These are phyloP conservation scores for Ctenopoma kingsleyae DNA, from an alignment of 2,797 vertebrate species.

Conservation along the genomic window DNA sequence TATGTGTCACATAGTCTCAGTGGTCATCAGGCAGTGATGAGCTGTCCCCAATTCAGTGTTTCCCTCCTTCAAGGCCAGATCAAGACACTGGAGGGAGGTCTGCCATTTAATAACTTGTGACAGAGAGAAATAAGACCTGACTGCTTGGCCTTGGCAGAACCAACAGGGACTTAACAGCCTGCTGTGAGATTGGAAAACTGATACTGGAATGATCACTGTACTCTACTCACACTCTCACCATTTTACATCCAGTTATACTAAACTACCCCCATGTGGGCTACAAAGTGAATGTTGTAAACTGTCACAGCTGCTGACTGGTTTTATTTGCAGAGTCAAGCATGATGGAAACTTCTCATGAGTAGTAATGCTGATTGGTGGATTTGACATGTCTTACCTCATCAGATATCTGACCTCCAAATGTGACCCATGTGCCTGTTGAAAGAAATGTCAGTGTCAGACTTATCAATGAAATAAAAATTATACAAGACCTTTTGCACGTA, in stretches of 20 bases:
- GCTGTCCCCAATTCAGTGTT: slow-evolving; percentile 3
- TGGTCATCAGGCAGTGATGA: slow-evolving; percentile 38
- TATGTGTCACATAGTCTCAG: slow-evolving; percentile 24
- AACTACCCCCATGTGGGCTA: slow-evolving; percentile 19
- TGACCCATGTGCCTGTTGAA: slow-evolving; percentile 95
- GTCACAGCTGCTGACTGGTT: slow-evolving; percentile 12
- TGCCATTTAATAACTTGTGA: slow-evolving; percentile 30
- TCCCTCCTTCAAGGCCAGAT: slow-evolving; percentile 16
- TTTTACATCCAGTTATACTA: slow-evolving; percentile 39
- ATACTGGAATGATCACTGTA: slow-evolving; percentile 17
- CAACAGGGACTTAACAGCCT: slow-evolving; percentile 23
- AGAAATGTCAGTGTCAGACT: slow-evolving; percentile 51
- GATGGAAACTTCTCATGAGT: slow-evolving; percentile 17
- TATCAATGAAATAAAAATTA: slow-evolving; percentile 31
- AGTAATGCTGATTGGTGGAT: slow-evolving; percentile 29
- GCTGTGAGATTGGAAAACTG: slow-evolving; percentile 28
- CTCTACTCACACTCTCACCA: slow-evolving; percentile 8
- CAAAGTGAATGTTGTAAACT: slow-evolving; percentile 16
- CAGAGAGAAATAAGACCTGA: slow-evolving; percentile 42
- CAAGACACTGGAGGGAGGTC: slow-evolving; percentile 17
- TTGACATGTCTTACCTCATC: slow-evolving; percentile 90
- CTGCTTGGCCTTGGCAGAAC: slow-evolving; percentile 39
- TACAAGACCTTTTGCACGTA: slow-evolving; percentile 1
- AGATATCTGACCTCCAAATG: slow-evolving; percentile 97
- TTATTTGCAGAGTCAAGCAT: slow-evolving; percentile 25